Percentiles rank a stretch among this genome's conserved stretches.
Conservation (phyloP, 2,797 vertebrate genomes). For the Dallia pectoralis region DNA sequence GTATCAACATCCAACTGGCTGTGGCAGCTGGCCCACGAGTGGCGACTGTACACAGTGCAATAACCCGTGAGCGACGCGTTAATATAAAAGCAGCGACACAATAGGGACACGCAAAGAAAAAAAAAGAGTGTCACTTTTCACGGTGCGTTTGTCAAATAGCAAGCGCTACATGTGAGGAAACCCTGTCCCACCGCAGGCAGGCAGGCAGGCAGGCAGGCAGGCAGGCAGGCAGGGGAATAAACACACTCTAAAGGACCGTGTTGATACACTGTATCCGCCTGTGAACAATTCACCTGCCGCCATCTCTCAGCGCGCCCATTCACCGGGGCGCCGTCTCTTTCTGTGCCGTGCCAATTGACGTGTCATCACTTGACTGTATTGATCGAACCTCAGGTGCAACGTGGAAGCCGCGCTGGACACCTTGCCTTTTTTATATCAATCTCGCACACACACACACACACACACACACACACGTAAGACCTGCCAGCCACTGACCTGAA, state of each 20-base stretch:
- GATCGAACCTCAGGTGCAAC: slow-evolving; percentile 79
- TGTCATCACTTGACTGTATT: slow-evolving; percentile 78
- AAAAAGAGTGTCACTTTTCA: slow-evolving; percentile 64
- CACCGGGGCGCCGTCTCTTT: slow-evolving; percentile 59
- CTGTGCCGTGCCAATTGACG: slow-evolving; percentile 59
- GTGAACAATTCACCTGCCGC: slow-evolving; percentile 85
- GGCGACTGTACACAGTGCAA: slow-evolving; percentile 59
- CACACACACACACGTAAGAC: slow-evolving; percentile 18
- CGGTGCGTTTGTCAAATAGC: slow-evolving; percentile 61
- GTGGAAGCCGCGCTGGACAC: slow-evolving; percentile 58
- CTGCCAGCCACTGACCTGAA: slow-evolving; percentile 17
- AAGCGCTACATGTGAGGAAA: slow-evolving; percentile 53
- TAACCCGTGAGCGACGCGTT: slow-evolving; percentile 63
- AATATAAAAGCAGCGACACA: slow-evolving; percentile 64
- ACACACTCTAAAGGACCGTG: slow-evolving; percentile 63
- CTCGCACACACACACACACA: slow-evolving; percentile 7
- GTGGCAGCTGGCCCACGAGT: slow-evolving; percentile 72
- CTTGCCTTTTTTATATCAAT: slow-evolving; percentile 47
- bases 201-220: too few species aligned
- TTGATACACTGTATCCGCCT: slow-evolving; percentile 78
- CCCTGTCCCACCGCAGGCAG: slow-evolving; percentile 35
- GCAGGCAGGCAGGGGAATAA: slow-evolving; percentile 33
- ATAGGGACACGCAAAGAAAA: slow-evolving; percentile 52
- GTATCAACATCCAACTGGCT: slow-evolving; percentile 65
- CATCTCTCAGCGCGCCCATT: slow-evolving; percentile 84